Evolutionary conservation across 1,140 invertebrate species (phyloP), one percentile per base, ranked within the genome.

Genomic region (Phocides pigmalion): DNA sequence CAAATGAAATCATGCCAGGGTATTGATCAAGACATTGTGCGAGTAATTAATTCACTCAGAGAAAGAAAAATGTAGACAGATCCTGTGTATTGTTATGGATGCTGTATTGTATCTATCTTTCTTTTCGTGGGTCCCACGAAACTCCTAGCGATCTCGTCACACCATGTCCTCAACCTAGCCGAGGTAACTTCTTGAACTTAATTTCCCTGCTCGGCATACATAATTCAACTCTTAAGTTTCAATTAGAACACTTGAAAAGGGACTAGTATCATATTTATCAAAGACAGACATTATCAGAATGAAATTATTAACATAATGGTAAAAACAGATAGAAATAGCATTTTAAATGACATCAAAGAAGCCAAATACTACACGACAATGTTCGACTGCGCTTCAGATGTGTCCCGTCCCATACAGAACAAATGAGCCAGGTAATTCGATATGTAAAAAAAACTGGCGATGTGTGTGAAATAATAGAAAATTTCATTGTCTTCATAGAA

Each of bases 1-100:
- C 64, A 66, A 66, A 66, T 70, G 53, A 70, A 70, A 63, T 66
- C 14, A 63, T 66, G 51, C 53, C 59, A 70, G 53, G 64, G 59
- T 50, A 66, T 71, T 64, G 62, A 67, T 71, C n/a, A n/a, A n/a
- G n/a, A n/a, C n/a, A n/a, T 64, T 62, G 61, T 54, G 54, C 46
- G 47, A 66, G 59, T n/a, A n/a, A n/a, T n/a, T 63, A 64, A 16
- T 70, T 66, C 15, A 70, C 46, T 65, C 68, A 58, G 63, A 66
- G 14, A 70, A 62, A 70, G 63, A 66, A 66, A 63, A 64, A 70
- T 64, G 63, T 51, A 49, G 35, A 58, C 15, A 56, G 42, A 64
- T 64, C 32, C 51, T 58, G 44, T 44, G 63, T 12, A 64, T 64
- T 64, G 42, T 64, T 64, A 56, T 56, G 51, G 35, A 56, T 58